Conservation (phyloP, 2,797 vertebrate species). For the Rhinatrema bivittatum region DNA sequence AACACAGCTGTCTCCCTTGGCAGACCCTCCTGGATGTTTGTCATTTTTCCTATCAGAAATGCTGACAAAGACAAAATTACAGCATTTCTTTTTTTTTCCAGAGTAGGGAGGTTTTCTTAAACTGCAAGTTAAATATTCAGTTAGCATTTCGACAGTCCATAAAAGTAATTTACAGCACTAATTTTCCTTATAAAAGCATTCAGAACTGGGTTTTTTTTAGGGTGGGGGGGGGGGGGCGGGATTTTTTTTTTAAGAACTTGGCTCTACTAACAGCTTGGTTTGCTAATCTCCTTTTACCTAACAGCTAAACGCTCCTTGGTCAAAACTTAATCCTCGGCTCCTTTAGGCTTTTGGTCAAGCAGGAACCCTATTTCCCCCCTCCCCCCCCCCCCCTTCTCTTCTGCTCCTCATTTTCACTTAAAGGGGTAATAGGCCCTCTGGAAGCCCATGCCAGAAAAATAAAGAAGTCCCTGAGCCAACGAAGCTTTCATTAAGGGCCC, state of each 20-base stretch:
- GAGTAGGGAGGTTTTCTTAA: constrained; percentile 36
- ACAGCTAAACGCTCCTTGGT: constrained; percentile 33
- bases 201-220: too few relatives aligned
- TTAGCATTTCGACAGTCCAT: constrained; percentile 39
- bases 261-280: constrained; percentile 26
- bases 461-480: too few relatives aligned
- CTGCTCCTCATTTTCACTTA: too few relatives aligned
- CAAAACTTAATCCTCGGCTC: constrained; percentile 23
- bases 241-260: constrained; percentile 40
- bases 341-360: constrained; percentile 15
- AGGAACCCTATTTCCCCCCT: constrained; percentile 15
- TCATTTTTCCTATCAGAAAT: constrained; percentile 50
- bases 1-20: constrained; percentile 56
- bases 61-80: constrained; percentile 57
- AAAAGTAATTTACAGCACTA: constrained; percentile 53
- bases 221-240: too few relatives aligned
- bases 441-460: too few relatives aligned
- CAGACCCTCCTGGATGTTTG: constrained; percentile 44
- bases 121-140: too few relatives aligned
- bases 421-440: too few relatives aligned
- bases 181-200: constrained; percentile 43
- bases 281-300: constrained; percentile 39
- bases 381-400: too few relatives aligned
- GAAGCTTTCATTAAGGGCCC: too few relatives aligned
- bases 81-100: constrained; percentile 34